A percentile compares a stretch with the other conserved stretches of the same genome.
phyloP scores from a whole-genome alignment of 2,113 vertebrate species.

The Benitochromis conjunctus region DNA sequence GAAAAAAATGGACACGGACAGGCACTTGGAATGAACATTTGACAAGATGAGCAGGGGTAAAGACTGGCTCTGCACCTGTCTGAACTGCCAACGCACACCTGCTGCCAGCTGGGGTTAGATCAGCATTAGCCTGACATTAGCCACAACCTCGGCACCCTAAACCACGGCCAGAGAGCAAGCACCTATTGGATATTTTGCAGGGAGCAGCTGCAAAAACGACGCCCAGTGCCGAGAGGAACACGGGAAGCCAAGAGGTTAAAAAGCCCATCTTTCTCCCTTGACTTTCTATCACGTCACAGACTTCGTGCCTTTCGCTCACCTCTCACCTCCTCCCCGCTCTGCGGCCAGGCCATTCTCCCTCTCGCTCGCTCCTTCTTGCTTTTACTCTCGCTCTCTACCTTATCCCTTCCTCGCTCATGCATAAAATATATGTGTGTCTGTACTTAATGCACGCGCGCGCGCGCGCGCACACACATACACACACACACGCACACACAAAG shows the following conservation, averaged over 20 bases:
- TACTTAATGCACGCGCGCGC: background rate
- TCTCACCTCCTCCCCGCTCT: background rate
- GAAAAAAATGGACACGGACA: background rate
- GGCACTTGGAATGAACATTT: background rate
- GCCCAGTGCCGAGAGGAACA: background rate
- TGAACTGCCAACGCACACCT: slow-evolving; percentile 3
- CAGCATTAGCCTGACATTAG: slow-evolving; percentile 44
- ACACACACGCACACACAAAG: no score
- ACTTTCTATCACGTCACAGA: background rate
- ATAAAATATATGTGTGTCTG: slow-evolving; percentile 11
- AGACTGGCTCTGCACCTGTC: background rate
- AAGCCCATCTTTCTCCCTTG: background rate
- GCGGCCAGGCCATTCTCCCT: background rate
- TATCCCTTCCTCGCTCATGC: slow-evolving; percentile 12
- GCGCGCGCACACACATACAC: background rate
- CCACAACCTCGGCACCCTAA: slow-evolving; percentile 14
- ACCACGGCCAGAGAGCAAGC: slow-evolving; percentile 40
- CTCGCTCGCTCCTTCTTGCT: background rate
- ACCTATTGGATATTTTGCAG: slow-evolving; percentile 36
- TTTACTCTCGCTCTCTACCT: background rate
- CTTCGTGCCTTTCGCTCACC: slow-evolving; percentile 6
- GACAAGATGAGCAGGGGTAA: background rate
- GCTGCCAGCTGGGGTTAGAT: slow-evolving; percentile 20
- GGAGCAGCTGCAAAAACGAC: slow-evolving; percentile 52
- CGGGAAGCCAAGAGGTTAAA: slow-evolving; percentile 34